phyloP scores from a whole-genome alignment of 2,113 vertebrate genomes.

The Varanus komodoensis region DNA sequence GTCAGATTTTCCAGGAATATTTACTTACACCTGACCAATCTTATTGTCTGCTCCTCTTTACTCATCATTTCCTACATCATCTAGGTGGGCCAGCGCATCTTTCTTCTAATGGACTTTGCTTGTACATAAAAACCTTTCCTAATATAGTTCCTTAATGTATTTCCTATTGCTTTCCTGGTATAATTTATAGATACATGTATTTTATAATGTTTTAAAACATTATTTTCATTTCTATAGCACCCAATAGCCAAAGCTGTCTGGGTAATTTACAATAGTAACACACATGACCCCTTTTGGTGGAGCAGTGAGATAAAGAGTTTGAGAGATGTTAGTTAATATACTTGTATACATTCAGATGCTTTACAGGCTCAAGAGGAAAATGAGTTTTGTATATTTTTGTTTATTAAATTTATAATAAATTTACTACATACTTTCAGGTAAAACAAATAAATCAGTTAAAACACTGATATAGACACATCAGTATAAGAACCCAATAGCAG shows the following conservation, averaged over 20 bases:
- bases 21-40: too few species aligned
- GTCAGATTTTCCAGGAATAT: too few species aligned
- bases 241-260: too few species aligned
- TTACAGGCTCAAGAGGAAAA: not conserved
- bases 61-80: not conserved
- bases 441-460: too few species aligned
- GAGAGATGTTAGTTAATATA: not conserved
- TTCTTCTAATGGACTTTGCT: not conserved
- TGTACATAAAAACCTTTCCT: not conserved
- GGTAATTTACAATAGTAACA: too few species aligned
- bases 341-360: not conserved
- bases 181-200: not conserved
- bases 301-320: not conserved
- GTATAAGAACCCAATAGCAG: too few species aligned
- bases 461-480: too few species aligned
- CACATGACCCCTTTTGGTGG: not conserved
- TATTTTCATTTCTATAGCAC: too few species aligned
- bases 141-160: not conserved
- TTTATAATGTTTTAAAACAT: not conserved
- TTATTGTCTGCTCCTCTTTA: not conserved
- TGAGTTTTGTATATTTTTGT: not conserved
- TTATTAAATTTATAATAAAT: too few species aligned
- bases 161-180: not conserved
- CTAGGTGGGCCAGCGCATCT: not conserved
- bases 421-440: too few species aligned